Conservation (phyloP, 2,113 vertebrate genomes). For the Prinia subflava region DNA sequence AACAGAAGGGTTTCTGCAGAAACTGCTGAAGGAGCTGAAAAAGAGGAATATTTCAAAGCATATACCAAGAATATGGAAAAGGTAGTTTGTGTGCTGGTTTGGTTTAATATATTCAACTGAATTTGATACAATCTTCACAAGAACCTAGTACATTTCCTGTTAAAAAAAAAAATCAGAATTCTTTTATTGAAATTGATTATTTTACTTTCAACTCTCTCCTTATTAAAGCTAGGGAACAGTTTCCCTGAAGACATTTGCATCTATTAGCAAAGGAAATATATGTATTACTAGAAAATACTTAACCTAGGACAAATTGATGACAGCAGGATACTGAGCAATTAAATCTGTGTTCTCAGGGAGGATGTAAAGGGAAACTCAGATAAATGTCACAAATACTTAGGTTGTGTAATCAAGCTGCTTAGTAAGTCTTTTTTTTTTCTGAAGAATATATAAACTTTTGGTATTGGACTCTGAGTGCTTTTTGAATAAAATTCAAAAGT, state of each 20-base stretch:
- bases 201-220: slow-evolving; percentile 25
- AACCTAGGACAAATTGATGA: slow-evolving; percentile 29
- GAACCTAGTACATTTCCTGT: background rate
- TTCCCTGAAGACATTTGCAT: slow-evolving; percentile 13
- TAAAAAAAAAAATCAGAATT: background rate
- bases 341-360: background rate
- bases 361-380: background rate
- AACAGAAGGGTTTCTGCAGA: background rate
- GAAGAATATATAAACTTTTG: background rate
- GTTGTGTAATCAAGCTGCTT: background rate
- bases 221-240: slow-evolving; percentile 18
- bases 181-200: background rate
- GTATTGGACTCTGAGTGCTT: background rate
- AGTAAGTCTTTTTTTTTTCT: background rate
- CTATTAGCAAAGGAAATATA: slow-evolving; percentile 31
- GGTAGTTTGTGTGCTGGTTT: background rate
- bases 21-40: background rate
- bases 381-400: background rate
- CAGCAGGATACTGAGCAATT: slow-evolving; percentile 19
- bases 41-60: background rate
- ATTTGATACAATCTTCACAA: slow-evolving; percentile 9
- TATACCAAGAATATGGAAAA: background rate
- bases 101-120: slow-evolving; percentile 2
- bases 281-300: slow-evolving; percentile 39
- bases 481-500: background rate